These are phyloP conservation scores for Oscheius sp. DNA, from an alignment of 2,888 invertebrate species.

Conservation along the genomic window DNA sequence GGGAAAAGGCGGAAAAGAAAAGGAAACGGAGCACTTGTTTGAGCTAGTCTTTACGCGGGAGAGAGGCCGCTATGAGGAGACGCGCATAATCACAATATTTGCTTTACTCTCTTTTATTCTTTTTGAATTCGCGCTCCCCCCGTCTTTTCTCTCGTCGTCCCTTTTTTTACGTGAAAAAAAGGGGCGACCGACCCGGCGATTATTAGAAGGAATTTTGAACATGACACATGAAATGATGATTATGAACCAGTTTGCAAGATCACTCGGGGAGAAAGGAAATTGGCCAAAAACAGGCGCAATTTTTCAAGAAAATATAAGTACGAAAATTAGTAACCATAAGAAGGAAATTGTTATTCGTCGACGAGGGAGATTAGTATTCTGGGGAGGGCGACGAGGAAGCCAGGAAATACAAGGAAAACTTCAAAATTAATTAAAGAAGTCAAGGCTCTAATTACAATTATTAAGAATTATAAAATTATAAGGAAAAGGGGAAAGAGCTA, in stretches of 20 bases:
- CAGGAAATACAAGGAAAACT: slow-evolving; percentile 4
- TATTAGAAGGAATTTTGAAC: not conserved
- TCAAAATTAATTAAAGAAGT: not conserved
- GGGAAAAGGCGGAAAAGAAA: slow-evolving; percentile 18
- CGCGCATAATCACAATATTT: slow-evolving; percentile 38
- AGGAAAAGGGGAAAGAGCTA: not conserved
- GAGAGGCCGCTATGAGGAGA: slow-evolving; percentile 29
- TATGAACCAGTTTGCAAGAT: slow-evolving; percentile 20
- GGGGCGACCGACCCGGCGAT: not conserved
- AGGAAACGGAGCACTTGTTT: slow-evolving; percentile 20
- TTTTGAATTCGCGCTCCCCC: slow-evolving; percentile 26
- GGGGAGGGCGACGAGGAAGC: slow-evolving; percentile 4
- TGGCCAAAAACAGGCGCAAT: not conserved
- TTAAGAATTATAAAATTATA: slow-evolving; percentile 22
- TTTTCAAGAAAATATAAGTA: not conserved
- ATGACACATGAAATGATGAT: not conserved
- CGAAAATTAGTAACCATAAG: too few species aligned
- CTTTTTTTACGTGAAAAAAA: not conserved
- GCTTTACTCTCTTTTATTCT: slow-evolving; percentile 31
- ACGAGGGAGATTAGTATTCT: not conserved
- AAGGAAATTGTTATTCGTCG: slow-evolving; percentile 1
- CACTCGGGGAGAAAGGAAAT: too few species aligned
- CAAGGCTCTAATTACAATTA: not conserved
- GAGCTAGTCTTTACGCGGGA: slow-evolving; percentile 33
- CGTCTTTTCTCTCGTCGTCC: not conserved